Evolutionary conservation across 2,888 invertebrate genomes (phyloP).

Genomic region (Epinotia ramella): DNA sequence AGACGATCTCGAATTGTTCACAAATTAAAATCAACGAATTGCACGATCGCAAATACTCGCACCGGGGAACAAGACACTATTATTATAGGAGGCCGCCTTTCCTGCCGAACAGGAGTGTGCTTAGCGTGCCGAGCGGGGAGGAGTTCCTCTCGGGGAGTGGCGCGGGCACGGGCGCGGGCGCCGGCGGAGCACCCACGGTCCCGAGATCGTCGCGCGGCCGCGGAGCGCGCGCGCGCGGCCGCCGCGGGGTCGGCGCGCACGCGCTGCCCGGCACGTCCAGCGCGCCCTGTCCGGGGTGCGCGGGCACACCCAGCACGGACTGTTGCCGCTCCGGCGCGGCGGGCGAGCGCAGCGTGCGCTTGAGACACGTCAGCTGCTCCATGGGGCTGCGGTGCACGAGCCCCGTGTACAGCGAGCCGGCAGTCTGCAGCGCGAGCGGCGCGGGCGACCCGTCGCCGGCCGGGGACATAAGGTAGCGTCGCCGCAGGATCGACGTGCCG

Average conservation of each 20-base stretch:
- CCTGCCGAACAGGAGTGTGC: conserved; percentile 92
- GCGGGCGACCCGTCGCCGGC: conserved; percentile 86
- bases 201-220: conserved; percentile 74
- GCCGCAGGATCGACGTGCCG: conserved; percentile 76
- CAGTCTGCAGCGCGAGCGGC: conserved; percentile 86
- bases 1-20: conserved; percentile 13
- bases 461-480: conserved; percentile 84
- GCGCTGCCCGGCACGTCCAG: conserved; percentile 66
- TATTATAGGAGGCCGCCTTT: conserved; percentile 91
- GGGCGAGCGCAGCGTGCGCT: conserved; percentile 79
- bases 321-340: conserved; percentile 68
- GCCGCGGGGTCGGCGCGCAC: neutral
- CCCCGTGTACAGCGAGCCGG: conserved; percentile 86
- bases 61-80: conserved; percentile 35
- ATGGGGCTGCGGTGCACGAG: conserved; percentile 90
- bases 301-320: conserved; percentile 84
- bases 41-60: neutral
- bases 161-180: conserved; percentile 64
- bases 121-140: conserved; percentile 89
- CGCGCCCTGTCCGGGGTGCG: conserved; percentile 86
- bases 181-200: conserved; percentile 66
- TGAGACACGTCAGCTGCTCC: conserved; percentile 91
- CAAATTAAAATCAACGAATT: conserved; percentile 21
- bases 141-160: conserved; percentile 62
- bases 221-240: conserved; percentile 75